Conservation (phyloP, 2,888 invertebrate species). For the Aquatica leii region DNA sequence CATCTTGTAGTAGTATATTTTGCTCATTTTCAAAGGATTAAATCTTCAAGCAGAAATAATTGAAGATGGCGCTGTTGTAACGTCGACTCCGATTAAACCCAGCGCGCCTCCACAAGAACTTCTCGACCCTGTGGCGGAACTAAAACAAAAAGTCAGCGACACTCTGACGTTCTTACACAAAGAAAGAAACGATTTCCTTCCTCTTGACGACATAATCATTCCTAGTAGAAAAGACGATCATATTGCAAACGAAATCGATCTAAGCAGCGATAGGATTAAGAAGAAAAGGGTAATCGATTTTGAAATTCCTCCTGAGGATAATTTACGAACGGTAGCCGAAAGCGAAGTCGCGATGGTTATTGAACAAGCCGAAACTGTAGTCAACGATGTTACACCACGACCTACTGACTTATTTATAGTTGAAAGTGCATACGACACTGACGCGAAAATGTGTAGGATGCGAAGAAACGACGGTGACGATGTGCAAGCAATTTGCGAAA, state of each 20-base stretch:
- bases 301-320: constrained; percentile 10
- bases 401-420: neutral
- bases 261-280: constrained; percentile 47
- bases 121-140: constrained; percentile 50
- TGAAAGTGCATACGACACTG: too few species aligned
- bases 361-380: constrained; percentile 54
- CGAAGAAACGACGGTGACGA: constrained; percentile 50
- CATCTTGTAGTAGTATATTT: constrained; percentile 35
- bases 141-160: constrained; percentile 57
- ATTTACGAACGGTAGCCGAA: constrained; percentile 40
- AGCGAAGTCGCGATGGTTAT: constrained; percentile 54
- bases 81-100: constrained; percentile 48
- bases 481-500: neutral
- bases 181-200: constrained; percentile 59
- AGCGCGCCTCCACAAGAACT: constrained; percentile 28
- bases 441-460: neutral
- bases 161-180: constrained; percentile 59
- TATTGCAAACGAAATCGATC: constrained; percentile 54
- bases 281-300: constrained; percentile 33
- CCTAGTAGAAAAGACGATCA: constrained; percentile 59
- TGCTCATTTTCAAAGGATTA: constrained; percentile 36
- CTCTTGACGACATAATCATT: constrained; percentile 58
- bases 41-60: constrained; percentile 16
- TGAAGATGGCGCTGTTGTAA: constrained; percentile 42
- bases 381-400: constrained; percentile 50